Evolutionary conservation across 2,113 vertebrate species (phyloP).

Genomic region (Rhynchomys soricoides): DNA sequence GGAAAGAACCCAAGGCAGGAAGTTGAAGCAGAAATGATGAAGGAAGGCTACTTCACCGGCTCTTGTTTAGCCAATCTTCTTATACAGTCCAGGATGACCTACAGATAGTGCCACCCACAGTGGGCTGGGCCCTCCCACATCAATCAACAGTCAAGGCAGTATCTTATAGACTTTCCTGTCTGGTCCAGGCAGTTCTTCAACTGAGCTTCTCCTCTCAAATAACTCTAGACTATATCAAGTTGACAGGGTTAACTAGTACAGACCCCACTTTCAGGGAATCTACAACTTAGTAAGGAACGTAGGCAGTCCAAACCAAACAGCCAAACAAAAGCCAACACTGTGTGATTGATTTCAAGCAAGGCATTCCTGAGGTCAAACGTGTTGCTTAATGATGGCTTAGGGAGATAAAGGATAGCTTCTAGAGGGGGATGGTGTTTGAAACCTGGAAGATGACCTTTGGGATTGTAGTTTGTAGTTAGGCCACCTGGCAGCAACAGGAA

Average conservation of each 20-base stretch:
- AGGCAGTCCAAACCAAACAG: neutral
- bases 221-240: no score
- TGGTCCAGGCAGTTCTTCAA: neutral
- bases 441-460: neutral
- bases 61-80: neutral
- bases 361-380: neutral
- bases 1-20: neutral
- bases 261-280: neutral
- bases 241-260: neutral
- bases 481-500: neutral
- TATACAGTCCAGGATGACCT: neutral
- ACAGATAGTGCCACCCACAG: no score
- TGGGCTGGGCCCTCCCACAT: neutral
- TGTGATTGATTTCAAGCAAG: neutral
- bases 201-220: neutral
- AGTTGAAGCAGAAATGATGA: neutral
- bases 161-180: no score
- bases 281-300: neutral
- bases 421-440: neutral
- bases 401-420: neutral
- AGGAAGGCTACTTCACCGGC: neutral
- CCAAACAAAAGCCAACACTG: neutral
- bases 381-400: neutral
- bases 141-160: neutral
- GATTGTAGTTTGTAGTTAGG: neutral